Evolutionary conservation across 2,888 invertebrate genomes (phyloP).

Genomic region (Endotricha flammealis): DNA sequence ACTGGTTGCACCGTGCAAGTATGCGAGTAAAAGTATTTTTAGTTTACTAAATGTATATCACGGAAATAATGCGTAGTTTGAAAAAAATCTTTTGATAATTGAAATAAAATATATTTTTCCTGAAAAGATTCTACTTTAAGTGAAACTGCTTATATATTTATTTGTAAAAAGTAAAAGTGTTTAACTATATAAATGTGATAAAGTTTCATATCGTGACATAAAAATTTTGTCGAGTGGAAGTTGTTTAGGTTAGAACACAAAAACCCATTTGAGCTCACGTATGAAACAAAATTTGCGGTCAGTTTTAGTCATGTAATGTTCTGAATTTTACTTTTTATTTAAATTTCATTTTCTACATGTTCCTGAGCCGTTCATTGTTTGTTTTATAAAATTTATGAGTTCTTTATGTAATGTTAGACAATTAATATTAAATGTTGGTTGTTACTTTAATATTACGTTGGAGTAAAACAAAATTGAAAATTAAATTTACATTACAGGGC

Average conservation of each 20-base stretch:
- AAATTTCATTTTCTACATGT: conserved; percentile 15
- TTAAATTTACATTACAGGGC: too few relatives aligned
- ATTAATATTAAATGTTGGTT: conserved; percentile 1
- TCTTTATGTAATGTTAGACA: conserved; percentile 5
- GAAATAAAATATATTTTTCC: too few relatives aligned
- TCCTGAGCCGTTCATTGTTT: conserved; percentile 14
- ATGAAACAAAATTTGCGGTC: conserved; percentile 40
- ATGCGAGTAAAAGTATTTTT: conserved; percentile 48
- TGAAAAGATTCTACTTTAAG: too few relatives aligned
- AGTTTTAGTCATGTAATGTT: conserved; percentile 28
- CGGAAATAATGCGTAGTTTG: neutral
- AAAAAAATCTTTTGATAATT: too few relatives aligned
- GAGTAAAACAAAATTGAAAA: neutral
- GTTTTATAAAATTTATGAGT: conserved; percentile 12
- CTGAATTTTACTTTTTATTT: conserved; percentile 30
- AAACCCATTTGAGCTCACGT: conserved; percentile 36
- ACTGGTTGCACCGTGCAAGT: conserved; percentile 45
- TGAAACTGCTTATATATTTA: too few relatives aligned
- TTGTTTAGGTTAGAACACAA: conserved; percentile 25
- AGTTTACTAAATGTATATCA: conserved; percentile 23
- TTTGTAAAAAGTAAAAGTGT: conserved; percentile 60
- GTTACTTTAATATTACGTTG: neutral
- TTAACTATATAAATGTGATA: conserved; percentile 34
- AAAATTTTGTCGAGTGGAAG: conserved; percentile 20
- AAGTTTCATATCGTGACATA: conserved; percentile 27